These are phyloP conservation scores for Torymus auratus DNA, from an alignment of 2,888 invertebrate genomes.

Conservation along the genomic window DNA sequence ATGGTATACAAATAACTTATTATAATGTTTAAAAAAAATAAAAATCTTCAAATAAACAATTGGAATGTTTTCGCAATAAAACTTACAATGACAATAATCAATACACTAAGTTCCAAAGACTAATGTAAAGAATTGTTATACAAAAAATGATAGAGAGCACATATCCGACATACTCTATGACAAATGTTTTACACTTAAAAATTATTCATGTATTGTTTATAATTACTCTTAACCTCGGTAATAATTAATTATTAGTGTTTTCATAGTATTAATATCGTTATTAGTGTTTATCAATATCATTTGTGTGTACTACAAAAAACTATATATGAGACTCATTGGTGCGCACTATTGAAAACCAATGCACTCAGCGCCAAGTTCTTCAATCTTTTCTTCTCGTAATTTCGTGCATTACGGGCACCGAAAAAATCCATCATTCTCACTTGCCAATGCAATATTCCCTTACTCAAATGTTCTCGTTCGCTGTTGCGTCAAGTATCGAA, in stretches of 20 bases:
- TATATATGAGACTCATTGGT: conserved; percentile 51
- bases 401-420: conserved; percentile 14
- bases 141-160: conserved; percentile 44
- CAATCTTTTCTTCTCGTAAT: conserved; percentile 2
- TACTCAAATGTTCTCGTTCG: no score
- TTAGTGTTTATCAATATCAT: conserved; percentile 55
- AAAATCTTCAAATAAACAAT: conserved; percentile 30
- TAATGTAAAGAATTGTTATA: conserved; percentile 42
- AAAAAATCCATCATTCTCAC: neutral
- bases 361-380: conserved; percentile 31
- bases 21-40: conserved; percentile 10
- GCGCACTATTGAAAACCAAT: conserved; percentile 58
- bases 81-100: conserved; percentile 34
- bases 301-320: conserved; percentile 56
- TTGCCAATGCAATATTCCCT: no score
- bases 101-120: conserved; percentile 29
- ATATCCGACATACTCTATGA: conserved; percentile 52
- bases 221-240: conserved; percentile 52
- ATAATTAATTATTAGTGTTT: conserved; percentile 54
- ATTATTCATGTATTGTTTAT: conserved; percentile 55
- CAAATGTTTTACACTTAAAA: conserved; percentile 53
- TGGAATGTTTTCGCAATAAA: conserved; percentile 29
- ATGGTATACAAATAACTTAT: conserved; percentile 17
- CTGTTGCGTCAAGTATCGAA: no score
- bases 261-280: conserved; percentile 54